Evolutionary conservation across 2,888 invertebrate species (phyloP).

Genomic region (Magallana nippona): DNA sequence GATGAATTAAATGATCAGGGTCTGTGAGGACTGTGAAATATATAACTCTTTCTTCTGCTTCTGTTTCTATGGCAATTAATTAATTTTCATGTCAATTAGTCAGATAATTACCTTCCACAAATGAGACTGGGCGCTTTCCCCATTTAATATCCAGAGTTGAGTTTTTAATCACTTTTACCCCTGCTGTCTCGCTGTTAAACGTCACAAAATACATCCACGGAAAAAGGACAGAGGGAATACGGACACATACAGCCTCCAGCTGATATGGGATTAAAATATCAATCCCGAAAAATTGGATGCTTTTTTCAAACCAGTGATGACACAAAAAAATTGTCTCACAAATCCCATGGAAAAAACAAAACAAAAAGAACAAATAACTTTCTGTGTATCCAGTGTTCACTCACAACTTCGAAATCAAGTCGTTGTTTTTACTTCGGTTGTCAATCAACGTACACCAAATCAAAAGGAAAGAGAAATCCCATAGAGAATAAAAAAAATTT

Average conservation of each 20-base stretch:
- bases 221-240: too few species aligned
- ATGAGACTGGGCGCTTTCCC: conserved; percentile 22
- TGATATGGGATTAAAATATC: too few species aligned
- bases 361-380: neutral
- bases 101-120: conserved; percentile 24
- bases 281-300: too few species aligned
- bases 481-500: neutral
- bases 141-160: conserved; percentile 19
- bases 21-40: neutral
- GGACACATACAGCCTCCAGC: too few species aligned
- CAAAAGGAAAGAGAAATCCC: neutral
- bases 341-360: neutral
- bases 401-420: too few species aligned
- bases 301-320: too few species aligned
- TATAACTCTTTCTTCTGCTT: neutral
- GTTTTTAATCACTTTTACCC: neutral
- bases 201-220: too few species aligned
- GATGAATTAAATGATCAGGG: too few species aligned
- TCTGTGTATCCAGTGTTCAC: neutral
- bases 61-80: conserved; percentile 3
- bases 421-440: conserved; percentile 17
- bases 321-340: too few species aligned
- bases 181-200: too few species aligned
- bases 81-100: neutral
- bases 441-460: conserved; percentile 15